Evolutionary conservation across 2,888 invertebrate genomes (phyloP).

Genomic region (Mechanitis messenoides): DNA sequence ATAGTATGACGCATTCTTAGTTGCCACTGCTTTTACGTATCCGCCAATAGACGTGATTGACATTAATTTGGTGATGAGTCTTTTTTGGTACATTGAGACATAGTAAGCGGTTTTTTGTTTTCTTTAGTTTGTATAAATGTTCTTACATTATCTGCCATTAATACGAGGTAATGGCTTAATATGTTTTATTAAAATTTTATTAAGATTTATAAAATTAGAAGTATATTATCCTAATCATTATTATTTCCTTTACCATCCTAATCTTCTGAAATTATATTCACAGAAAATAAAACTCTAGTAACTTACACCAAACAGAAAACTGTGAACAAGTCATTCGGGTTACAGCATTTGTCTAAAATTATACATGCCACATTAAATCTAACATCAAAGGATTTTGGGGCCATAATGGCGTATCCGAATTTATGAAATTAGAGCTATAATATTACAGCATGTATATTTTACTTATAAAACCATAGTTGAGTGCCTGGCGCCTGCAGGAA

Average conservation of each 20-base stretch:
- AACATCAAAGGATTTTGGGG: constrained; percentile 24
- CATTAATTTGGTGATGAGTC: constrained; percentile 49
- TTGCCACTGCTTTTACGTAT: constrained; percentile 67
- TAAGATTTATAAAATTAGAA: too few relatives aligned
- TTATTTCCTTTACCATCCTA: neutral
- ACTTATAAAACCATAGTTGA: constrained; percentile 11
- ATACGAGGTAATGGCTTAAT: too few relatives aligned
- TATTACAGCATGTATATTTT: constrained; percentile 18
- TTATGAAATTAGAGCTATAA: constrained; percentile 15
- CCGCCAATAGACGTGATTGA: constrained; percentile 68
- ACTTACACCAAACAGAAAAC: constrained; percentile 23
- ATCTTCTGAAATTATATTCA: neutral
- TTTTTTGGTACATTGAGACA: neutral
- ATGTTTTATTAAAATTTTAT: too few relatives aligned
- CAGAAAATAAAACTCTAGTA: constrained; percentile 7
- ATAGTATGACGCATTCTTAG: constrained; percentile 45
- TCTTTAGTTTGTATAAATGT: neutral
- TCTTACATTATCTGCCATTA: neutral
- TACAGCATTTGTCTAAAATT: constrained; percentile 31
- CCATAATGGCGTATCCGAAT: constrained; percentile 18
- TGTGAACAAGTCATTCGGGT: constrained; percentile 29
- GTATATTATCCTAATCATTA: neutral
- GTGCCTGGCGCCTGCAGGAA: constrained; percentile 48
- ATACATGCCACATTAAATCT: constrained; percentile 29
- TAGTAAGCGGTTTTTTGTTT: neutral